Evolutionary conservation across 2,888 invertebrate genomes (phyloP), one percentile per base, ranked within the genome.

Genomic region (Xylophagus ater): DNA sequence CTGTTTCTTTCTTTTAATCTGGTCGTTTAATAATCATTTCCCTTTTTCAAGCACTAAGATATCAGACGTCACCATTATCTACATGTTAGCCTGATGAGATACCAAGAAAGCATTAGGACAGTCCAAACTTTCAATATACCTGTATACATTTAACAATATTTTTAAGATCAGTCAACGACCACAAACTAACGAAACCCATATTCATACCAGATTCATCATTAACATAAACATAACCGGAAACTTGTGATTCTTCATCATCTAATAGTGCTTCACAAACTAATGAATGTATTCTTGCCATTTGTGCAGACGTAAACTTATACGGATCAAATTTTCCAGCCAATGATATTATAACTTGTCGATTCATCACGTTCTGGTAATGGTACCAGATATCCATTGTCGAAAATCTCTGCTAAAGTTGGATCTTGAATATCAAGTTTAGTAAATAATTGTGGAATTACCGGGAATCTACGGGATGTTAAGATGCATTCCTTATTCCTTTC

Each of bases 221-320:
- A 42, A 86, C 73, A 57, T 88, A 82, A 0, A 80, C 78, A 63
- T 88, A 87, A 1, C 92, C 92, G 40, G 82, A 72, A 29, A 89
- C 76, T 62, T 85, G 85, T 47, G 78, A 81, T 50, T 78, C 72
- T 47, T 89, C 88, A 51, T 90, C 88, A 57, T 90, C 88, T 66
- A 90, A 70, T 9, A 89, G 60, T 0, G 81, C 70, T 53, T 92
- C 90, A 37, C 84, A 81, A n/a, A 87, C 76, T 59, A 90, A 69
- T 44, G 86, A 83, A 62, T 89, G 88, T 1, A 84, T 78, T 28
- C 83, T 75, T 20, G 84, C 82, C 81, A 90, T 85, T 54, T 88
- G 82, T 26, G 79, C 78, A 37, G 84, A 81, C 39, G 84, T 84
- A 60, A 72, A 81, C 45, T 74, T 71, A 56, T 78, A 76, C 0